These are phyloP conservation scores for Loris lydekkerianus DNA, from an alignment of 2,797 vertebrate species.

Conservation along the genomic window DNA sequence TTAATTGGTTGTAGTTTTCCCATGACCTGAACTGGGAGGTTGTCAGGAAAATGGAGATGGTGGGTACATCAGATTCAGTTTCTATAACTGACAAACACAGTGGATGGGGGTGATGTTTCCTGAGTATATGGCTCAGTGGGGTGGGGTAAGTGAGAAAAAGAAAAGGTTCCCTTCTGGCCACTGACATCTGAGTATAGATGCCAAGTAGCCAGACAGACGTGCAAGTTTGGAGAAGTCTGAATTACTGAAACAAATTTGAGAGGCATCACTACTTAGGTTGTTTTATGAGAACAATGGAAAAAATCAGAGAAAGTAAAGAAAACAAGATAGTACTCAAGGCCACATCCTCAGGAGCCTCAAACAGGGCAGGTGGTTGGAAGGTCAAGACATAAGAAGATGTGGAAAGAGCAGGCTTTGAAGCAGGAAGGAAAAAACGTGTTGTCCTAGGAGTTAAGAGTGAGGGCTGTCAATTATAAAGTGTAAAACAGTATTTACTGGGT, in stretches of 20 bases:
- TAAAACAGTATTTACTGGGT: not conserved
- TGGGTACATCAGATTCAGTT: not conserved
- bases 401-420: not conserved
- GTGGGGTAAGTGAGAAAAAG: not conserved
- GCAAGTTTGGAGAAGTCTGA: not conserved
- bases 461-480: not conserved
- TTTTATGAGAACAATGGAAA: constrained; percentile 24
- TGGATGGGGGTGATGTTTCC: not conserved
- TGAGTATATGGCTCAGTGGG: not conserved
- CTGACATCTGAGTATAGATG: not conserved
- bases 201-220: not conserved
- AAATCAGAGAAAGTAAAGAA: not conserved
- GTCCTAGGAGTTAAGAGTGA: not conserved
- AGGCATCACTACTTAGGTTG: not conserved
- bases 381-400: not conserved
- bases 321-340: not conserved
- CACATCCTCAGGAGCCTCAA: not conserved
- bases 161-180: not conserved
- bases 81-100: not conserved
- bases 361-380: not conserved
- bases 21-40: not conserved
- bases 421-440: not conserved
- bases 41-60: not conserved
- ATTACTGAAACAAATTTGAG: not conserved
- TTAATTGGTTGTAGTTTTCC: not conserved